Evolutionary conservation across 2,113 vertebrate species (phyloP).

Genomic region (Phrynocephalus versicolor): DNA sequence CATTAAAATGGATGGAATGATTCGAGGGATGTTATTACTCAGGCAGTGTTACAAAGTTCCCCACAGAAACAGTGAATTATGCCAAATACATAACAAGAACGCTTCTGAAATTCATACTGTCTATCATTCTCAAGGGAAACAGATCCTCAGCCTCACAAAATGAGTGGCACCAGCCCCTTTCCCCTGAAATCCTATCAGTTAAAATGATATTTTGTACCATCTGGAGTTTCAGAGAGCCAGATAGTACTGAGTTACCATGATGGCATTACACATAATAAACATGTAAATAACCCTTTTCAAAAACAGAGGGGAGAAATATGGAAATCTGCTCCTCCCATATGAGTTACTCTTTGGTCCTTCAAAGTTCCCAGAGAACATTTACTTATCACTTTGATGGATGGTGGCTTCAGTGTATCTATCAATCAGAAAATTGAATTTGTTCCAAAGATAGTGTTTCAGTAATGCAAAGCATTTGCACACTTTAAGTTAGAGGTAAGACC

Average conservation of each 20-base stretch:
- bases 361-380: neutral
- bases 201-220: constrained; percentile 50
- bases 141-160: constrained; percentile 7
- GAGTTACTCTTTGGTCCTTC: neutral
- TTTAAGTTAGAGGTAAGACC: neutral
- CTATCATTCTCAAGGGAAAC: constrained; percentile 56
- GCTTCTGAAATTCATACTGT: constrained; percentile 37
- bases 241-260: constrained; percentile 59
- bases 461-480: neutral
- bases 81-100: neutral
- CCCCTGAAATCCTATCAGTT: constrained; percentile 48
- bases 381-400: neutral
- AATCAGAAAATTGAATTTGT: neutral
- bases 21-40: neutral
- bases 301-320: constrained; percentile 58
- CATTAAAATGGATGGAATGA: neutral
- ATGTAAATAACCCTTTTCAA: constrained; percentile 59
- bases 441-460: neutral
- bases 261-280: constrained; percentile 56
- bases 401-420: neutral
- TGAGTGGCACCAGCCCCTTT: constrained; percentile 46
- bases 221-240: constrained; percentile 59
- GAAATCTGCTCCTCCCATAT: constrained; percentile 19
- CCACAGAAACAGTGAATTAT: constrained; percentile 28
- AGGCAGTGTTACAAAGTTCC: neutral